Conservation (phyloP, 2,113 vertebrate species). For the Mesembrinibis cayennensis region DNA sequence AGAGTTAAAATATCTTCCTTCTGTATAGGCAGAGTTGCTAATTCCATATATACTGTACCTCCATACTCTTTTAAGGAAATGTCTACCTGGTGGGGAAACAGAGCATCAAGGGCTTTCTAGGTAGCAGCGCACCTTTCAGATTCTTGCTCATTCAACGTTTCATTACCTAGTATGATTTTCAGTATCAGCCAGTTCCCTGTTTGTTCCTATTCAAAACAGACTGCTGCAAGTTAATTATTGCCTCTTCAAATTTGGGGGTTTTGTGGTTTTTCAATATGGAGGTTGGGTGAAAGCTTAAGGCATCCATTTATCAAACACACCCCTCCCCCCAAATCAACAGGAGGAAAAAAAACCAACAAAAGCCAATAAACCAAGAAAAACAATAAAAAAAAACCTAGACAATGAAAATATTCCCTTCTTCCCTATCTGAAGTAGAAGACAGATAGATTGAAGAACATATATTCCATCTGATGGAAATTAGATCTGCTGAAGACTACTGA, state of each 20-base stretch:
- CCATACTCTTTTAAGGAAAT: background rate
- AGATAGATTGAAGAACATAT: background rate
- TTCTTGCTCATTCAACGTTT: background rate
- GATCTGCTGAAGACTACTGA: background rate
- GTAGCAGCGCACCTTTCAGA: background rate
- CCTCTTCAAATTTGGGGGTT: background rate
- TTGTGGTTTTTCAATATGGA: fast-evolving
- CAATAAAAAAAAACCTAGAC: background rate
- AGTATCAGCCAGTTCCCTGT: background rate
- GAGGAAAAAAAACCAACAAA: background rate
- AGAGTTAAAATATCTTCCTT: background rate
- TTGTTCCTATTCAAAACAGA: background rate
- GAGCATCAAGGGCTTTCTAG: background rate
- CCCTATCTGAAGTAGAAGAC: background rate
- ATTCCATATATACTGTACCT: background rate
- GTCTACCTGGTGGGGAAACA: background rate
- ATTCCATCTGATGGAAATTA: background rate
- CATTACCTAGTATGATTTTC: background rate
- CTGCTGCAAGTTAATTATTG: background rate
- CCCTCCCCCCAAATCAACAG: background rate
- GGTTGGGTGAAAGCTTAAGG: background rate
- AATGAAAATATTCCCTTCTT: background rate
- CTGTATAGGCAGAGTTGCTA: background rate
- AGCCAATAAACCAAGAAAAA: background rate
- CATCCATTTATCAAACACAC: background rate